These are phyloP conservation scores for Oryzias celebensis DNA, from an alignment of 2,113 vertebrate genomes.

Conservation along the genomic window DNA sequence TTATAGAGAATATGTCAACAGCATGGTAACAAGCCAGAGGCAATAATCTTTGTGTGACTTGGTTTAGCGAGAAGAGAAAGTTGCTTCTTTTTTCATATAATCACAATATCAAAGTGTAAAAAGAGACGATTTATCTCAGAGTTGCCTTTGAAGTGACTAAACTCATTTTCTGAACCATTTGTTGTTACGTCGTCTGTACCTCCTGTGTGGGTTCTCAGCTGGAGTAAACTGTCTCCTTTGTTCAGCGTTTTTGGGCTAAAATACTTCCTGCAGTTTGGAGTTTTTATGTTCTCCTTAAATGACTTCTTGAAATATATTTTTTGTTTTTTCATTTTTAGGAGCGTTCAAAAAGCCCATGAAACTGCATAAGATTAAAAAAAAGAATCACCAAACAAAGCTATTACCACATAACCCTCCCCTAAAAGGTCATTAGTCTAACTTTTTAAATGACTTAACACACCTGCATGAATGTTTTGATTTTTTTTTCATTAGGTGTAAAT, in stretches of 20 bases:
- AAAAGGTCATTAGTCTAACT: too few species aligned
- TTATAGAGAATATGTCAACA: neutral
- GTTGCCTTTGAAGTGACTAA: neutral
- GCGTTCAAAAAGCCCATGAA: too few species aligned
- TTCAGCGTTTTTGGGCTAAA: slow-evolving; percentile 11
- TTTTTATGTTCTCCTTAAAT: slow-evolving; percentile 19
- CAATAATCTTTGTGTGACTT: neutral
- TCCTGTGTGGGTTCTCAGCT: slow-evolving; percentile 21
- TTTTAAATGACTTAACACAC: slow-evolving; percentile 7
- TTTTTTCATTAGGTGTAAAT: slow-evolving; percentile 44
- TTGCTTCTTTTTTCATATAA: neutral
- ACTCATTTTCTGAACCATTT: neutral
- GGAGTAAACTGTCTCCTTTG: slow-evolving; percentile 45
- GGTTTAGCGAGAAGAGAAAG: neutral
- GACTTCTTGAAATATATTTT: slow-evolving; percentile 22
- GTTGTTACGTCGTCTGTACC: slow-evolving; percentile 2
- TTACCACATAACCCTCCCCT: too few species aligned
- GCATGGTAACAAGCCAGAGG: neutral
- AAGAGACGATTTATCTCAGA: neutral
- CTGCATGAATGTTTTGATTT: neutral
- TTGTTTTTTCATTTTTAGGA: too few species aligned
- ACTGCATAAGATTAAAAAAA: too few species aligned
- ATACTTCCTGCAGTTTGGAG: slow-evolving; percentile 28
- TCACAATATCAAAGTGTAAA: neutral
- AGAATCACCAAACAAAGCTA: too few species aligned